phyloP scores from a whole-genome alignment of 1,140 invertebrate species.

The Sycophaga agraensis region DNA sequence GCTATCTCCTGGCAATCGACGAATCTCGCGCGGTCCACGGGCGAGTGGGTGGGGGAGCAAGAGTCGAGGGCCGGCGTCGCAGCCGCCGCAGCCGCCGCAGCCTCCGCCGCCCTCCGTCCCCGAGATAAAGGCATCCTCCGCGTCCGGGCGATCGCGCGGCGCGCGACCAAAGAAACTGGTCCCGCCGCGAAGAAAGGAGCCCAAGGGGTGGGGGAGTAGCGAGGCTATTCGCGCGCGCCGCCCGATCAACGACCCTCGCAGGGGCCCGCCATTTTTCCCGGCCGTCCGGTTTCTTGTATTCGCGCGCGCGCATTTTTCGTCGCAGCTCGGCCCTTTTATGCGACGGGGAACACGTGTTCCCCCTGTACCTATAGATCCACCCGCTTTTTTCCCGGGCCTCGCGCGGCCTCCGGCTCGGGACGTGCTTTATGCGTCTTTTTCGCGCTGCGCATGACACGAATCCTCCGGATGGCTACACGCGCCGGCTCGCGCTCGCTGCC shows the following conservation, averaged over 20 bases:
- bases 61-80: no score
- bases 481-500: background rate
- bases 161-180: slow-evolving; percentile 19
- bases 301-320: slow-evolving; percentile 11
- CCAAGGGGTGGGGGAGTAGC: no score
- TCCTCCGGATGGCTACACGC: background rate
- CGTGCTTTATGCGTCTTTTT: no score
- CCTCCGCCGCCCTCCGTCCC: background rate
- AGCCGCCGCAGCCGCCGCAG: no score
- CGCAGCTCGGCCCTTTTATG: background rate
- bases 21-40: slow-evolving; percentile 8
- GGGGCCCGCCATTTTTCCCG: background rate
- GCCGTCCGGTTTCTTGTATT: slow-evolving; percentile 14
- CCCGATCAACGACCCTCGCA: slow-evolving; percentile 17
- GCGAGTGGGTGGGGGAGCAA: background rate
- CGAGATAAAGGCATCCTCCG: slow-evolving; percentile 22
- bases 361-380: background rate
- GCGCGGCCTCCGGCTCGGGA: background rate
- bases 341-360: no score
- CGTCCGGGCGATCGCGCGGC: background rate
- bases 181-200: background rate
- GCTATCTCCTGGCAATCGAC: slow-evolving; percentile 20
- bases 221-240: no score
- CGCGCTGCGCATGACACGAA: background rate
- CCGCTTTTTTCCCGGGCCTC: background rate